A percentile compares a stretch with the other conserved stretches of the same genome.
These are phyloP conservation scores for Tenthredo livida DNA, from an alignment of 2,888 invertebrate species.

Conservation along the genomic window DNA sequence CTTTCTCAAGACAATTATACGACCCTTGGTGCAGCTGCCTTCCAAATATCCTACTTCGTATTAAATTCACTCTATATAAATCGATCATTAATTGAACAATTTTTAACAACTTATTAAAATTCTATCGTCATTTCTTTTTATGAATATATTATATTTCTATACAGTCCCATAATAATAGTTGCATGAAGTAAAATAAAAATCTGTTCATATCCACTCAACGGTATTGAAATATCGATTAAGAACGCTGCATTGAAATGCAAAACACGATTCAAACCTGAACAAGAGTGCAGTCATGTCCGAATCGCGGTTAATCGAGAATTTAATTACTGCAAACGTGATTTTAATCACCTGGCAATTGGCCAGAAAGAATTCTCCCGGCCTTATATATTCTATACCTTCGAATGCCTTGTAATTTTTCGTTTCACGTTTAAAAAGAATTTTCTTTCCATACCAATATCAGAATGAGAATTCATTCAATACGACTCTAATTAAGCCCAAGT, in stretches of 20 bases:
- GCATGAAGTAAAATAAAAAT: not conserved
- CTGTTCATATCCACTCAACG: not conserved
- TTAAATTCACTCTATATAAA: conserved; percentile 2
- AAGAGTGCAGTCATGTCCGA: conserved; percentile 25
- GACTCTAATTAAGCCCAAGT: not conserved
- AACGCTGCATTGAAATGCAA: conserved; percentile 26
- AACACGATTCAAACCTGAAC: conserved; percentile 26
- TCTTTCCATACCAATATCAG: not conserved
- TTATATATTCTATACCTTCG: not conserved
- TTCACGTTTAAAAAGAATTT: not conserved
- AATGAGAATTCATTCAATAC: not conserved
- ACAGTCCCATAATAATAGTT: not conserved
- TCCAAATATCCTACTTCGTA: not conserved
- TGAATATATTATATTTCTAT: not conserved
- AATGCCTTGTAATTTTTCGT: not conserved
- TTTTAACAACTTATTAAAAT: not conserved
- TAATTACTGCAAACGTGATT: conserved; percentile 20
- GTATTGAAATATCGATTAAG: conserved; percentile 17
- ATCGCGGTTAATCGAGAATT: conserved; percentile 39
- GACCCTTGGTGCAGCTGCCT: not conserved
- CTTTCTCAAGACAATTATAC: conserved; percentile 39
- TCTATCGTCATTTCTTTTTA: not conserved
- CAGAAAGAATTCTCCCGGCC: not conserved
- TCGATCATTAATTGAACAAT: not conserved
- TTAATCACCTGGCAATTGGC: conserved; percentile 43